Evolutionary conservation across 2,113 vertebrate genomes (phyloP).

Genomic region (Fregetta grallaria): DNA sequence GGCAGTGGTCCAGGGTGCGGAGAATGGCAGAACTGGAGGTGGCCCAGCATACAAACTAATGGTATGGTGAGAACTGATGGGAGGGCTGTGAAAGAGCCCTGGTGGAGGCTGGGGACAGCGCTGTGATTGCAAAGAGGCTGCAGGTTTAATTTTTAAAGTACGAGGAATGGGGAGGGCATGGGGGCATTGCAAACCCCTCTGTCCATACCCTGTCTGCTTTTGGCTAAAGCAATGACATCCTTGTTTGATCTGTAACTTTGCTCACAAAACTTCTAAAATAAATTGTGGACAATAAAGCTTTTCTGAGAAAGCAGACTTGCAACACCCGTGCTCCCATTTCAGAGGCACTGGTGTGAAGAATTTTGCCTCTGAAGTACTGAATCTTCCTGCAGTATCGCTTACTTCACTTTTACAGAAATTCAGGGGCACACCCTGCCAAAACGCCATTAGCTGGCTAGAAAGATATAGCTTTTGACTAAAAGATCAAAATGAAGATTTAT

Average conservation of each 20-base stretch:
- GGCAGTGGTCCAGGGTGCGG: background rate
- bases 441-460: background rate
- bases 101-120: background rate
- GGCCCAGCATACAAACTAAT: background rate
- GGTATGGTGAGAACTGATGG: background rate
- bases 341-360: background rate
- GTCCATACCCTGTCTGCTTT: background rate
- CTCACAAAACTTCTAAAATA: background rate
- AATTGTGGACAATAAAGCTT: background rate
- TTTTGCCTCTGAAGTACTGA: background rate
- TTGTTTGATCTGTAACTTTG: background rate
- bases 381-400: background rate
- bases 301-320: background rate
- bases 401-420: background rate
- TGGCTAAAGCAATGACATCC: background rate
- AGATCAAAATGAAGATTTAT: slow-evolving; percentile 16
- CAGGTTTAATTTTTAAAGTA: background rate
- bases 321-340: background rate
- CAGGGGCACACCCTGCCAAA: background rate
- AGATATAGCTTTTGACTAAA: background rate
- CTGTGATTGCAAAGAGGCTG: background rate
- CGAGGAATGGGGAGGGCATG: background rate
- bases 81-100: background rate
- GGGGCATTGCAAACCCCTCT: background rate
- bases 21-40: rapidly evolving